phyloP scores from a whole-genome alignment of 2,888 invertebrate species.

The Chydorus sphaericus region DNA sequence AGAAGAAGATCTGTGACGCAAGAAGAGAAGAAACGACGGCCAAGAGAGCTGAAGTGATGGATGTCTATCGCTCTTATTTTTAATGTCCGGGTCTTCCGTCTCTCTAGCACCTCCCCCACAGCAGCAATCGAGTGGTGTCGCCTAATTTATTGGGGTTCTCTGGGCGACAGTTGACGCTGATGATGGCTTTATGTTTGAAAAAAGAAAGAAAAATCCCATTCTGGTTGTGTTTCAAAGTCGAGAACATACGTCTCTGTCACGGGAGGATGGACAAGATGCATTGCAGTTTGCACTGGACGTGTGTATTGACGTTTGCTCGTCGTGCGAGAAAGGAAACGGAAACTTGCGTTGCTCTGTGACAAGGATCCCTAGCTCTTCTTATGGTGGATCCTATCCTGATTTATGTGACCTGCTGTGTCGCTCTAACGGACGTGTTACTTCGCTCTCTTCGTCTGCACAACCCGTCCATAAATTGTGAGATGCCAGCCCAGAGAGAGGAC shows the following conservation, averaged over 20 bases:
- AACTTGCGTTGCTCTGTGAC: background rate
- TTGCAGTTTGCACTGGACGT: slow-evolving; percentile 1
- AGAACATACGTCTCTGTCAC: slow-evolving; percentile 1
- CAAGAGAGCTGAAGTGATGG: background rate
- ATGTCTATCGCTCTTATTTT: slow-evolving; percentile 1
- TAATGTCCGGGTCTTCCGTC: background rate
- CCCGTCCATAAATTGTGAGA: slow-evolving; percentile 15
- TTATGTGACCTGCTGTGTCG: slow-evolving; percentile 14
- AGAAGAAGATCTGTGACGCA: background rate
- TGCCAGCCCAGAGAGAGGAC: slow-evolving; percentile 11
- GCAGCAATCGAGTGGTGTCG: slow-evolving; percentile 6
- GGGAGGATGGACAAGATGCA: slow-evolving; percentile 2
- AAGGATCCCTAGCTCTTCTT: background rate
- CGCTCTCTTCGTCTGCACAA: slow-evolving; percentile 12
- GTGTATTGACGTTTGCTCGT: slow-evolving; percentile 2
- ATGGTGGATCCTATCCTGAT: slow-evolving; percentile 5
- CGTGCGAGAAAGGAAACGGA: too few relatives aligned
- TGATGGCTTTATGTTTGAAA: slow-evolving; percentile 3
- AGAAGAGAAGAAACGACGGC: slow-evolving; percentile 1
- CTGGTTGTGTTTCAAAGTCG: slow-evolving; percentile 5
- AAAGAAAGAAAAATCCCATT: background rate
- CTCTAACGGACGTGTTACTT: slow-evolving; percentile 16
- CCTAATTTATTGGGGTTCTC: slow-evolving; percentile 2
- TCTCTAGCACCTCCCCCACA: background rate
- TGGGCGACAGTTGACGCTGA: slow-evolving; percentile 7